A percentile compares a stretch with the other conserved stretches of the same genome.
Conservation (phyloP, 2,888 invertebrate species). For the Pycnomerus fuliginosus region DNA sequence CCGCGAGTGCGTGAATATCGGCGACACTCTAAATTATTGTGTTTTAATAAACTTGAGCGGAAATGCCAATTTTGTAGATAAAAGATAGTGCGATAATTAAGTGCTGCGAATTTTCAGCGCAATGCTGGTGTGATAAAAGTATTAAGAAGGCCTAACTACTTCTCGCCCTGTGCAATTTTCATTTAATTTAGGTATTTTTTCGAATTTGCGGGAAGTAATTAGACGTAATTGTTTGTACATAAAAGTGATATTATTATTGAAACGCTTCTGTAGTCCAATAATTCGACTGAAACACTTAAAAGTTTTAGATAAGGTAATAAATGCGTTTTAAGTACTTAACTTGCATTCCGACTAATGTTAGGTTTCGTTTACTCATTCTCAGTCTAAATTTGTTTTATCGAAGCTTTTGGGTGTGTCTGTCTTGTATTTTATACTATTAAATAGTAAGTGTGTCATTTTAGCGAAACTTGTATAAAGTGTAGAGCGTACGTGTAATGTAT, state of each 20-base stretch:
- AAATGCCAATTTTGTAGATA: constrained; percentile 25
- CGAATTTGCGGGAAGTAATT: constrained; percentile 12
- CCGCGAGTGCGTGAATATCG: constrained; percentile 17
- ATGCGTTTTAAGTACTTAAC: constrained; percentile 19
- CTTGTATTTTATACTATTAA: constrained; percentile 19
- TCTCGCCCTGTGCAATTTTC: constrained; percentile 21
- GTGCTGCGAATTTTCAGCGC: constrained; percentile 22
- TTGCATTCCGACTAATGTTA: constrained; percentile 16
- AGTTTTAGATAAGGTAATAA: constrained; percentile 21
- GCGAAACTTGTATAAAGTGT: constrained; percentile 22
- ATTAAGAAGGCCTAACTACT: constrained; percentile 23
- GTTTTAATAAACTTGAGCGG: constrained; percentile 16
- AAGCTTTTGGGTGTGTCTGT: constrained; percentile 23
- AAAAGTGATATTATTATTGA: constrained; percentile 22
- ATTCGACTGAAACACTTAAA: constrained; percentile 26
- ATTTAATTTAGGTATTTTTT: constrained; percentile 9
- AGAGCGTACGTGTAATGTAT: constrained; percentile 23
- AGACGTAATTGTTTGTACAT: constrained; percentile 13
- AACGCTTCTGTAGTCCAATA: constrained; percentile 23
- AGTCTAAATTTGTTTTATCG: constrained; percentile 16
- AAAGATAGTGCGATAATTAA: constrained; percentile 23
- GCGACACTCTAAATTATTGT: constrained; percentile 20
- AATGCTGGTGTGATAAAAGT: constrained; percentile 26
- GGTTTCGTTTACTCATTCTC: constrained; percentile 7
- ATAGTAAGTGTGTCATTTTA: constrained; percentile 22